Conservation (phyloP, 2,888 invertebrate genomes). For the Nymphalis polychloros region DNA sequence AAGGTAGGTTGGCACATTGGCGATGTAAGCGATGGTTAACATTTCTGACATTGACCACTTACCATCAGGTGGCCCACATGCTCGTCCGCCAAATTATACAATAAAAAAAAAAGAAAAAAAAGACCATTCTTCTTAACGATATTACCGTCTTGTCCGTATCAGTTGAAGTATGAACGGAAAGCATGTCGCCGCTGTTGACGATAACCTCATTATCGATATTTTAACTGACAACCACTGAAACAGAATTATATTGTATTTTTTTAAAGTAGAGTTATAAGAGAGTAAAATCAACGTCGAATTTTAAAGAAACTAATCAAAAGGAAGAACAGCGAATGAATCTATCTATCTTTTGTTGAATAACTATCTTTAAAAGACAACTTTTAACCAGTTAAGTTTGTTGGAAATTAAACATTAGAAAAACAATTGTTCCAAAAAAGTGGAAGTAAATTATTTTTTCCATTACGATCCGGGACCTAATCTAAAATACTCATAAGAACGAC, state of each 20-base stretch:
- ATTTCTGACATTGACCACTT: no score
- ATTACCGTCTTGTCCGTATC: conserved; percentile 29
- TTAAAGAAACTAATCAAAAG: no score
- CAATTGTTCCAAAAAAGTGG: not conserved
- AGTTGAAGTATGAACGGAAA: conserved; percentile 32
- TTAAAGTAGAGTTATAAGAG: no score
- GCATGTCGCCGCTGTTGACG: conserved; percentile 32
- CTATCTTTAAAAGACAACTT: not conserved
- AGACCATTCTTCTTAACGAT: conserved; percentile 26
- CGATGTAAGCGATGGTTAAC: no score
- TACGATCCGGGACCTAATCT: conserved; percentile 2
- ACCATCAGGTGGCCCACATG: no score
- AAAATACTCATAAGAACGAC: conserved; percentile 14
- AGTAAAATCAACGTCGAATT: no score
- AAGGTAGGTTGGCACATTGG: no score
- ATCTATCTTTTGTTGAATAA: no score
- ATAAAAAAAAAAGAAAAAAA: no score
- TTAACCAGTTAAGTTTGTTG: not conserved
- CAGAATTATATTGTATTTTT: conserved; percentile 10
- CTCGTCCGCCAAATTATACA: no score
- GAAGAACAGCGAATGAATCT: no score
- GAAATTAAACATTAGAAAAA: not conserved
- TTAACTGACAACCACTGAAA: conserved; percentile 21
- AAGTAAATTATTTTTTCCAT: conserved; percentile 8
- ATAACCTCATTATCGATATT: conserved; percentile 34